Evolutionary conservation across 2,888 invertebrate species (phyloP), one percentile per base, ranked within the genome.

Genomic region (Polydrusus pterygomalis): DNA sequence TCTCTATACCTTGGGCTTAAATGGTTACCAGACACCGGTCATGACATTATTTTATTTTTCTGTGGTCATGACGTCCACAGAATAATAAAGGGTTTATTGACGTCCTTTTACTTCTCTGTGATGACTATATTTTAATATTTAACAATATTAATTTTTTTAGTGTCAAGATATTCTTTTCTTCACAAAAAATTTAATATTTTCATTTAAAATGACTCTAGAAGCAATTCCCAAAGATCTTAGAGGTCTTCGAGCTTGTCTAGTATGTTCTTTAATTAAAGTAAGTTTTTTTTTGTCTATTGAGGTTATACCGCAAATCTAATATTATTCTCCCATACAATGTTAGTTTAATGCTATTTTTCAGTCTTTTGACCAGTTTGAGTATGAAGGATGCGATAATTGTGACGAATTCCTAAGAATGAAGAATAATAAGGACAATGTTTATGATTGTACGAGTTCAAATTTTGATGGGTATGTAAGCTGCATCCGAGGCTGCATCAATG

Each of bases 381-480:
- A 93, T 82, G 97, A 98, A 88, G 99, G 99, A 3, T 99, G 99
- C 87, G 99, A 99, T 81, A 99, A 99, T 87, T 99, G 99, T 86
- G 99, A 99, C 83, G 97, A 97, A 84, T 98, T 97, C 87, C 90
- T 99, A 45, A 92, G 96, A 51, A 95, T 99, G 96, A 97, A 98
- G 87, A 95, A 94, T 82, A 98, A 98, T 87, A 93, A 96, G 84
- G 99, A 99, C 85, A 96, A 97, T 87, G 97, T 99, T 0, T 97
- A 97, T 86, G 98, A 98, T 83, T 99, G 98, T 84, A 99, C 98
- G 0, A 98, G 97, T 86, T 95, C 97, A 65, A 99, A 98, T 88
- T 99, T 98, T 90, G 98, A 98, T 90, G 98, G 99, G 34, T 34
- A 34, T 1, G 93, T 81, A 77, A 78, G 77, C 34, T 63, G 3